phyloP scores from a whole-genome alignment of 2,888 invertebrate species.

The Dichetophora obliterata region DNA sequence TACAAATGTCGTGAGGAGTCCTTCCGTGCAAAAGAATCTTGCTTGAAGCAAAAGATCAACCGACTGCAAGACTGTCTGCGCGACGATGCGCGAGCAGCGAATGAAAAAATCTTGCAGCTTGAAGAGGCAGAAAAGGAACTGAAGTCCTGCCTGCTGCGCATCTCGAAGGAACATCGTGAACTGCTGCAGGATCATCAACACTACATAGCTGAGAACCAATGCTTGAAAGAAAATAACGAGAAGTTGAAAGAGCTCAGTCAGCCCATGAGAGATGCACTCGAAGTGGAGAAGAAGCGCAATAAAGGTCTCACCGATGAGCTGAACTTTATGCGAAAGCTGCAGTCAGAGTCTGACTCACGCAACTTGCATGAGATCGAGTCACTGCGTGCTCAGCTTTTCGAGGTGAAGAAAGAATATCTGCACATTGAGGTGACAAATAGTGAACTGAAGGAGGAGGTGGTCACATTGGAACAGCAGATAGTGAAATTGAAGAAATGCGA shows the following conservation, averaged over 20 bases:
- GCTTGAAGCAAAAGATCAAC: conserved; percentile 73
- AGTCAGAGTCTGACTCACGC: conserved; percentile 70
- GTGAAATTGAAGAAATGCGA: conserved; percentile 73
- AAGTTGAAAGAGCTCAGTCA: conserved; percentile 71
- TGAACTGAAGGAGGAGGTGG: conserved; percentile 79
- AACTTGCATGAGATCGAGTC: conserved; percentile 71
- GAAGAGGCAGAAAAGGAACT: conserved; percentile 74
- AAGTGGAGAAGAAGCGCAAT: conserved; percentile 61
- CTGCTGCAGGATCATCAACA: conserved; percentile 71
- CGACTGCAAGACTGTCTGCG: conserved; percentile 73
- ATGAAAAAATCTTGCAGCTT: conserved; percentile 73
- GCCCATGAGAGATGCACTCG: conserved; percentile 62
- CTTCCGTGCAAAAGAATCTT: conserved; percentile 69
- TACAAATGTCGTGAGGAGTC: conserved; percentile 75
- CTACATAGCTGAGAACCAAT: conserved; percentile 70
- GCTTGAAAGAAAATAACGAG: conserved; percentile 72
- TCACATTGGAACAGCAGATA: conserved; percentile 74
- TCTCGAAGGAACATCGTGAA: conserved; percentile 73
- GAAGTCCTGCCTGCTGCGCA: conserved; percentile 72
- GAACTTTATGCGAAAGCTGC: conserved; percentile 69
- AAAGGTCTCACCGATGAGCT: conserved; percentile 71
- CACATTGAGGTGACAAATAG: conserved; percentile 78
- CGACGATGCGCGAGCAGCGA: conserved; percentile 71
- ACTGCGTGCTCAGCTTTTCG: conserved; percentile 72
- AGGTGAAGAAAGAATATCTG: conserved; percentile 73